Conservation (phyloP, 2,113 vertebrate species). For the Cyprinodon variegatus region DNA sequence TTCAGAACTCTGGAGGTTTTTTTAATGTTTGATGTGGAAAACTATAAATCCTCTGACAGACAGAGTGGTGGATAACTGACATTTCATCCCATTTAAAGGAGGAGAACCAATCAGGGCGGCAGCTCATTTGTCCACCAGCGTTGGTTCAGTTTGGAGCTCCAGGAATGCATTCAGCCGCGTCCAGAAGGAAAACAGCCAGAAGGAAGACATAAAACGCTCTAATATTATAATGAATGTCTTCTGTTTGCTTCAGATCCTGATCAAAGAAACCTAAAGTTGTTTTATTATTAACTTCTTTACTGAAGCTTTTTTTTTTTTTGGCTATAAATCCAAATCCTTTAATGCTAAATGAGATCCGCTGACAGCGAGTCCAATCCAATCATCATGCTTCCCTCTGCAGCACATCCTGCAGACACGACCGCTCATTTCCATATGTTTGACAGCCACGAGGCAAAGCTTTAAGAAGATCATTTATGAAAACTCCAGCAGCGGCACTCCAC, state of each 20-base stretch:
- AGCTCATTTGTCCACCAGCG: too few relatives aligned
- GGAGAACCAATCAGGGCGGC: not conserved
- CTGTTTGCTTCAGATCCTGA: not conserved
- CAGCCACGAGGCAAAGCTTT: not conserved
- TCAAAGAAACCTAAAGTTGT: not conserved
- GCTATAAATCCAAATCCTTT: slow-evolving; percentile 19
- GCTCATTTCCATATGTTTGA: slow-evolving; percentile 9
- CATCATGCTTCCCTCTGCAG: not conserved
- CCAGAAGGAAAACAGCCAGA: not conserved
- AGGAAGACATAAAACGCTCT: not conserved
- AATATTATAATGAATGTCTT: not conserved
- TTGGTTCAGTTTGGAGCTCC: not conserved
- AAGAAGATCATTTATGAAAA: not conserved
- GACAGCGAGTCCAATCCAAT: slow-evolving; percentile 7
- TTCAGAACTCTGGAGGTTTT: too few relatives aligned
- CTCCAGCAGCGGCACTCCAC: slow-evolving; percentile 7
- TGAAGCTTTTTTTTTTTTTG: not conserved
- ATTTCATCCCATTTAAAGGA: not conserved
- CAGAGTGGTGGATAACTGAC: too few relatives aligned
- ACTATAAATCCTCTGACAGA: too few relatives aligned
- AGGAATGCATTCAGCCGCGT: not conserved
- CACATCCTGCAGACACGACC: not conserved
- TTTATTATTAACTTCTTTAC: slow-evolving; percentile 16
- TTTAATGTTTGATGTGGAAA: too few relatives aligned
- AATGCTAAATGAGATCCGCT: slow-evolving; percentile 8